These are phyloP conservation scores for Machaerirhynchus nigripectus DNA, from an alignment of 2,113 vertebrate species.

Conservation along the genomic window DNA sequence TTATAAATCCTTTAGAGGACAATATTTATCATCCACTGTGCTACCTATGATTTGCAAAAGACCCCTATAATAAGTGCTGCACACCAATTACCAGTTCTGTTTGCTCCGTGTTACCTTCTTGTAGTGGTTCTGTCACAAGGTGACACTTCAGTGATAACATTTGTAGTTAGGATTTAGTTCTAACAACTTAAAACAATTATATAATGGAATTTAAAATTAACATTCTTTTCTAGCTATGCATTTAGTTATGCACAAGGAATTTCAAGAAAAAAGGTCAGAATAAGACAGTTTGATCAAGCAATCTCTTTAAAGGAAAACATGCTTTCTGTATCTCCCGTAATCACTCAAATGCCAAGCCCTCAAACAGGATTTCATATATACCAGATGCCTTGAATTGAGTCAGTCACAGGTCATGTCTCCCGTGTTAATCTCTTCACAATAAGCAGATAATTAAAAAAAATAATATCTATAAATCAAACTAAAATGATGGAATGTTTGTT, in stretches of 20 bases:
- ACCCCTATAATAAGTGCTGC: neutral
- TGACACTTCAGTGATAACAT: neutral
- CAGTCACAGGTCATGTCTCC: constrained; percentile 51
- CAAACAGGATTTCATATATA: constrained; percentile 37
- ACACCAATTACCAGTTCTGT: neutral
- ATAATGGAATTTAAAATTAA: neutral
- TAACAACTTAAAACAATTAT: neutral
- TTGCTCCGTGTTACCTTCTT: neutral
- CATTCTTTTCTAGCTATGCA: constrained; percentile 6
- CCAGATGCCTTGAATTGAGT: constrained; percentile 42
- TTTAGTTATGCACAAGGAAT: constrained; percentile 31
- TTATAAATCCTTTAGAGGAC: neutral
- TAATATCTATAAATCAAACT: constrained; percentile 60
- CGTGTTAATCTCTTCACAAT: constrained; percentile 62
- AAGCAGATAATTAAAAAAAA: constrained; percentile 53
- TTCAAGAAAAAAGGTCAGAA: constrained; percentile 26
- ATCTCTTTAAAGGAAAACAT: constrained; percentile 56
- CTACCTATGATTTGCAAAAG: neutral
- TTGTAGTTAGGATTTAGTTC: neutral
- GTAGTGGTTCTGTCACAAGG: neutral
- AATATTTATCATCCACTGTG: neutral
- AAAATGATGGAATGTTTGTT: constrained; percentile 66
- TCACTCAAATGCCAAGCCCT: constrained; percentile 44
- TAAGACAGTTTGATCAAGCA: constrained; percentile 31
- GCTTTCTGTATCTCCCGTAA: constrained; percentile 53